phyloP scores from a whole-genome alignment of 2,888 invertebrate species.

The Archips crataeganus region DNA sequence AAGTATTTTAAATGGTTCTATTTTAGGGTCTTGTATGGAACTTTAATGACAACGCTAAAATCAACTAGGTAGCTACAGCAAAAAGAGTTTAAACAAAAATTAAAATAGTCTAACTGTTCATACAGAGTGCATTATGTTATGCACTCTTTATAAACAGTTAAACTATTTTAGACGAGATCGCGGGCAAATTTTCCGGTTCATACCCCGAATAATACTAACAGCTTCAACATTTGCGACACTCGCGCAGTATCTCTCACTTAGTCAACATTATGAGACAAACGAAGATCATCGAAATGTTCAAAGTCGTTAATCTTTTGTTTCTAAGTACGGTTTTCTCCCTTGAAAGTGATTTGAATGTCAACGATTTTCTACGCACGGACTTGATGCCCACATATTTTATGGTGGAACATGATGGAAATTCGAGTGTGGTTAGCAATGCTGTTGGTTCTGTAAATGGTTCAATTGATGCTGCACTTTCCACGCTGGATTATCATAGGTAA shows the following conservation, averaged over 20 bases:
- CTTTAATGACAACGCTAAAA: too few relatives aligned
- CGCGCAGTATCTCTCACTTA: constrained; percentile 46
- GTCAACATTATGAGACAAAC: constrained; percentile 28
- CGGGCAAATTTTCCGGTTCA: constrained; percentile 75
- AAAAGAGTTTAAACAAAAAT: too few relatives aligned
- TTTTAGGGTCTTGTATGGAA: too few relatives aligned
- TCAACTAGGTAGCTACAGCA: too few relatives aligned
- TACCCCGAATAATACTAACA: constrained; percentile 68
- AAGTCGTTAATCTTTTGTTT: constrained; percentile 37
- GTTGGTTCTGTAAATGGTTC: constrained; percentile 82
- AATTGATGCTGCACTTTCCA: constrained; percentile 87
- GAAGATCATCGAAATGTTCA: constrained; percentile 40
- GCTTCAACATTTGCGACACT: constrained; percentile 52
- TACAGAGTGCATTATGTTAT: too few relatives aligned
- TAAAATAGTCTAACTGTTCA: too few relatives aligned
- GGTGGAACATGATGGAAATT: constrained; percentile 65
- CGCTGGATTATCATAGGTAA: constrained; percentile 90
- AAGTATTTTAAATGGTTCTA: too few relatives aligned
- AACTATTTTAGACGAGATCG: constrained; percentile 47
- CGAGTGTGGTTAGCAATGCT: constrained; percentile 47
- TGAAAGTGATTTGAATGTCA: constrained; percentile 81
- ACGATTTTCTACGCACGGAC: constrained; percentile 89
- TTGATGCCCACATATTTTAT: constrained; percentile 89
- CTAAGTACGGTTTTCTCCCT: constrained; percentile 44
- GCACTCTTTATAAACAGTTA: constrained; percentile 57